Conservation (phyloP, 1,140 invertebrate species). For the Hylyphantes graminicola region DNA sequence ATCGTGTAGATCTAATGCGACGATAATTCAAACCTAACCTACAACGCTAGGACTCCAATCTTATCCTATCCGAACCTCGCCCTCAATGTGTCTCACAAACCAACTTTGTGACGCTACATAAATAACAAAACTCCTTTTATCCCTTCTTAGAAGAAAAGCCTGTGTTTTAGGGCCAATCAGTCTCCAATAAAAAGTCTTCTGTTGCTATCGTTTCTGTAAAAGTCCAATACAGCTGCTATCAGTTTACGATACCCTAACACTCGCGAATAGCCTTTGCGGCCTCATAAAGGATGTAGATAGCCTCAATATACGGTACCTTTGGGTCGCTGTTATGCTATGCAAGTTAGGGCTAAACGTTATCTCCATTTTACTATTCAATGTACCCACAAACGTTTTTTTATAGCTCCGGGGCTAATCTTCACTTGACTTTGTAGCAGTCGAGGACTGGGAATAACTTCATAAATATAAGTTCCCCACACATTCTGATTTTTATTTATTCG, state of each 20-base stretch:
- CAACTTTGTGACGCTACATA: too few relatives aligned
- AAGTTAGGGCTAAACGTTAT: constrained; percentile 26
- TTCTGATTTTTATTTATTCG: constrained; percentile 41
- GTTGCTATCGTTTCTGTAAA: constrained; percentile 7
- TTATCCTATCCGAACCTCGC: too few relatives aligned
- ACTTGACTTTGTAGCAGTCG: constrained; percentile 38
- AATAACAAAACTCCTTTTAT: too few relatives aligned
- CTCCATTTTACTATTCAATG: constrained; percentile 51
- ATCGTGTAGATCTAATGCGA: too few relatives aligned
- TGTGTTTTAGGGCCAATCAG: constrained; percentile 24
- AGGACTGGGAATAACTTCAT: constrained; percentile 26
- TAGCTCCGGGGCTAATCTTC: constrained; percentile 10
- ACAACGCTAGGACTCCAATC: too few relatives aligned
- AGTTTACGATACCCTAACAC: constrained; percentile 44
- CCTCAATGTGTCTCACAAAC: too few relatives aligned
- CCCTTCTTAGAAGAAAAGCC: not conserved
- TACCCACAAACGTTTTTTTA: constrained; percentile 30
- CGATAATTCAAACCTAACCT: too few relatives aligned
- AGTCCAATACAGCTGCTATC: constrained; percentile 23
- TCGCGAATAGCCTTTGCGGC: constrained; percentile 47
- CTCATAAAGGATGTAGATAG: constrained; percentile 51
- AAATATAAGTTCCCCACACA: constrained; percentile 23
- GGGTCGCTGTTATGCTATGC: constrained; percentile 16
- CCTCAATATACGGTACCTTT: constrained; percentile 27
- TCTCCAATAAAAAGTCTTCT: constrained; percentile 38